Base-by-base conservation (phyloP, 2,888 invertebrate species). In the Lasioglossum vierecki region DNA sequence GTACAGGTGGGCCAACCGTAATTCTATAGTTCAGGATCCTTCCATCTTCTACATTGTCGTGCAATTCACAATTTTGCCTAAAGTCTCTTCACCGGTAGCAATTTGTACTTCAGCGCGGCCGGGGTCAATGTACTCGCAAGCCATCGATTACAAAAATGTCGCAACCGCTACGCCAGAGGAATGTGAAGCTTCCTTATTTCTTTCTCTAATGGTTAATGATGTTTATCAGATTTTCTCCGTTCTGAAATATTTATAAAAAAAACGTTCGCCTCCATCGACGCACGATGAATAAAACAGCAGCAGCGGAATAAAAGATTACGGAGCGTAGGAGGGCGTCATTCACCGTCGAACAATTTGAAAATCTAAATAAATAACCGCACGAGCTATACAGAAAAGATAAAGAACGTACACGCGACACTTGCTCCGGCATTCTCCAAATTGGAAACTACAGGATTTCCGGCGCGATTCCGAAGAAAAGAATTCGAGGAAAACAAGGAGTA, bases 1-100 rank as follows among this genome's bases (percentile, higher is more conserved):
- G 82, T 82, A 88, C 89, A 89, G 88, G 87, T 90, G 90, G 71
- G 80, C 84, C 80, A 72, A 66, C 44, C 46, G 30, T 79, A 74
- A 82, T 78, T 82, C 68, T 26, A 74, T 41, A 30, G 63, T 49
- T 13, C 49, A 71, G 35, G 63, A 44, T 70, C 70, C 70, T 49
- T 70, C 66, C 44, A 63, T 39, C 60, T 44, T 60, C 30, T 63
- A 30, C 30, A 63, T 22, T 63, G 63, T 63, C 44, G 63, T 15
- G 30, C n/a, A 41, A 41, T 71, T 71, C 49, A 68, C 30, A 30
- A 49, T 35, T 49, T 49, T 63, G 63, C 63, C 63, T 30, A 63
- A 63, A 63, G 63, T 63, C 63, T 63, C 63, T 30, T 63, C 63
- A 2, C 6, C 30, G 63, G 63, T 30, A 30, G 63, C 63, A 63